Conservation (phyloP, 2,113 vertebrate species). For the Notarius quadriscutis region DNA sequence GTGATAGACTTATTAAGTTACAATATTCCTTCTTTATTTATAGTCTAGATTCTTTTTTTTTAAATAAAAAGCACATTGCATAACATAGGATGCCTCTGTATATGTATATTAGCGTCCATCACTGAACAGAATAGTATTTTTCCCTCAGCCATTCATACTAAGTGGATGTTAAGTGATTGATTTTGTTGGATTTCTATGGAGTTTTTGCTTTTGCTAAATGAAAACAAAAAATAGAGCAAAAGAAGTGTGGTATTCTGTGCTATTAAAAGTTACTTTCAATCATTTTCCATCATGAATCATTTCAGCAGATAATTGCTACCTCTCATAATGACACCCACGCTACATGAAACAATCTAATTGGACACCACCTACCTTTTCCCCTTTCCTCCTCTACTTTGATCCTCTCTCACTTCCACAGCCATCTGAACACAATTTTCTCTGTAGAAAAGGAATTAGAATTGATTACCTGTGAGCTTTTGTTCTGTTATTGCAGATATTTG, state of each 20-base stretch:
- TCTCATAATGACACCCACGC: not conserved
- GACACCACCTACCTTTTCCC: not conserved
- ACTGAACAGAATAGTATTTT: not conserved
- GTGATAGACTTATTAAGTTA: too few relatives aligned
- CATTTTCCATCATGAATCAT: slow-evolving; percentile 25
- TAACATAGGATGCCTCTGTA: too few relatives aligned
- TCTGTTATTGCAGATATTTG: too few relatives aligned
- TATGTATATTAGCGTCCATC: not conserved
- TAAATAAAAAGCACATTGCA: too few relatives aligned
- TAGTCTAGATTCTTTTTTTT: too few relatives aligned
- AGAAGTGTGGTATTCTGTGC: not conserved
- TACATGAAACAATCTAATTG: slow-evolving; percentile 15
- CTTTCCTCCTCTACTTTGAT: not conserved
- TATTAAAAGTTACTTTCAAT: slow-evolving; percentile 6
- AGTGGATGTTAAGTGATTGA: not conserved
- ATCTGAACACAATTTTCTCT: not conserved
- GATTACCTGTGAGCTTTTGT: too few relatives aligned
- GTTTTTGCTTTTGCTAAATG: not conserved
- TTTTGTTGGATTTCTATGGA: not conserved
- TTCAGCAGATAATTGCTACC: slow-evolving; percentile 9
- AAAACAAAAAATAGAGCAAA: not conserved
- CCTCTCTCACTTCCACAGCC: not conserved
- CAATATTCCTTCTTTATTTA: too few relatives aligned
- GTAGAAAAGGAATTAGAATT: not conserved
- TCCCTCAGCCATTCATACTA: not conserved